Percentiles rank a stretch among this genome's conserved stretches.
phyloP scores from a whole-genome alignment of 2,888 invertebrate species.

The Drosophila ochracea region DNA sequence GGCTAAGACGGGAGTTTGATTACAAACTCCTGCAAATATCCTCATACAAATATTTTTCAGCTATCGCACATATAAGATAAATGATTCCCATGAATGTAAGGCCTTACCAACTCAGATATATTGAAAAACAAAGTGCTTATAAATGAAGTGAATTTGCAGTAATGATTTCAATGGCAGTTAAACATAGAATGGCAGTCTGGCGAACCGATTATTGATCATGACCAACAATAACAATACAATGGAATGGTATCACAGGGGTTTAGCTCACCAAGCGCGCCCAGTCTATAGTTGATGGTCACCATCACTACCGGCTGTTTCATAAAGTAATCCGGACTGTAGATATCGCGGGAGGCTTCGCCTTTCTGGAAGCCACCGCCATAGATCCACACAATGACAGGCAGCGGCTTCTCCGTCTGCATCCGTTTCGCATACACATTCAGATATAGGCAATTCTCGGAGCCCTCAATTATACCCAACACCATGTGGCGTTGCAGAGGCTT shows the following conservation, averaged over 20 bases:
- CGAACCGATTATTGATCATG: background rate
- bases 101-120: too few species aligned
- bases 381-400: conserved; percentile 86
- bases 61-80: background rate
- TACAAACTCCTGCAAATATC: background rate
- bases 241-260: background rate
- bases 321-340: conserved; percentile 86
- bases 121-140: background rate
- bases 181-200: background rate
- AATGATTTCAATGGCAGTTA: background rate
- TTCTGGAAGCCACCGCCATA: conserved; percentile 86
- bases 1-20: background rate
- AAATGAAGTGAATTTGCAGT: background rate
- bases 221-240: background rate
- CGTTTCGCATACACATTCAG: conserved; percentile 85
- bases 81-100: background rate
- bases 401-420: conserved; percentile 61
- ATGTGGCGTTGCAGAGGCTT: conserved; percentile 82
- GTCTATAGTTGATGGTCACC: conserved; percentile 85
- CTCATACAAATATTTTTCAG: background rate
- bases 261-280: conserved; percentile 85
- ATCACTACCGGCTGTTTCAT: conserved; percentile 85
- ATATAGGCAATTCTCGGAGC: conserved; percentile 86
- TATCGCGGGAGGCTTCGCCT: conserved; percentile 84
- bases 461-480: conserved; percentile 77